phyloP scores from a whole-genome alignment of 2,888 invertebrate species.

The Escarpia spicata region DNA sequence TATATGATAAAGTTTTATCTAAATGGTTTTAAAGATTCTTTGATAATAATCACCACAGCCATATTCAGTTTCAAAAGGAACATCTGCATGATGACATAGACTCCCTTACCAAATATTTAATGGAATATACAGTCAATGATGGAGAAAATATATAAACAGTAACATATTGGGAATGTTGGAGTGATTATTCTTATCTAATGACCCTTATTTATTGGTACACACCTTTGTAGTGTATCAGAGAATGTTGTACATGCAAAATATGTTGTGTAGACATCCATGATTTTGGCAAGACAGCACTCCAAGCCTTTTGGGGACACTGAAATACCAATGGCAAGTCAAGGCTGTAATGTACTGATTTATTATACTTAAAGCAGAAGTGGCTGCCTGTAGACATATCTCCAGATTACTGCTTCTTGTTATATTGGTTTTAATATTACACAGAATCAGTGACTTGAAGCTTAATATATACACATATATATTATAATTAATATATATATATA shows the following conservation, averaged over 20 bases:
- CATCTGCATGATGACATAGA: background rate
- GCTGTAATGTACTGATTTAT: background rate
- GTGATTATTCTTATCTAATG: background rate
- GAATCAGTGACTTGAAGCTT: background rate
- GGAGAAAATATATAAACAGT: background rate
- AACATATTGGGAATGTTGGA: background rate
- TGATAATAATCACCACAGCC: no score
- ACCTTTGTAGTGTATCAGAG: background rate
- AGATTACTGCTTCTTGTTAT: background rate
- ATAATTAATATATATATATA: no score
- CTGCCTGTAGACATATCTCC: background rate
- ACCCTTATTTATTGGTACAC: background rate
- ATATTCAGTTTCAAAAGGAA: no score
- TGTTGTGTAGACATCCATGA: background rate
- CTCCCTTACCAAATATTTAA: background rate
- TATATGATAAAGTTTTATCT: no score
- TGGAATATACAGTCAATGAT: background rate
- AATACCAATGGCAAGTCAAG: background rate
- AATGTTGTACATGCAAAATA: background rate
- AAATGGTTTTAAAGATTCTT: no score
- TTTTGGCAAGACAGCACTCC: background rate
- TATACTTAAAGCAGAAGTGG: background rate
- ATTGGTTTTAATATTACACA: background rate
- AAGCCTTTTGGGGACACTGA: background rate
- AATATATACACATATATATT: background rate